Evolutionary conservation across 2,113 vertebrate species (phyloP).

Genomic region (Amphilophus citrinellus): DNA sequence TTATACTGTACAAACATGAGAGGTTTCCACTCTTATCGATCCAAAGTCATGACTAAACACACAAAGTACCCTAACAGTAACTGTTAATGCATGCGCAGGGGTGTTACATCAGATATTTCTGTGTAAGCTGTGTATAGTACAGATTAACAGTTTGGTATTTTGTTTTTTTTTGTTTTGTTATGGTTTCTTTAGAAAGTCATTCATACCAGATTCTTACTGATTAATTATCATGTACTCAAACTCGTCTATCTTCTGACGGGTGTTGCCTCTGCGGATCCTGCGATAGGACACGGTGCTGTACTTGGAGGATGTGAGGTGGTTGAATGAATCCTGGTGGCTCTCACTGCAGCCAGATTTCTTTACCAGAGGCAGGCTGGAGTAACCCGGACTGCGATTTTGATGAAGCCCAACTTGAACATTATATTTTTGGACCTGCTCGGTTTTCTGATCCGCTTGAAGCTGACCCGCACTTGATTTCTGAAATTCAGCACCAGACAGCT

Average conservation of each 20-base stretch:
- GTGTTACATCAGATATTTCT: background rate
- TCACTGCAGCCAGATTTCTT: conserved; percentile 63
- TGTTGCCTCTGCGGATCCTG: conserved; percentile 93
- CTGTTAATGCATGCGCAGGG: background rate
- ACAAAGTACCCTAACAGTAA: background rate
- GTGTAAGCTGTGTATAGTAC: background rate
- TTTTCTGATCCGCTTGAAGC: conserved; percentile 43
- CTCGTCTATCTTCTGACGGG: conserved; percentile 91
- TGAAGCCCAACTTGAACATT: conserved; percentile 6
- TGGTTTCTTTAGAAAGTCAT: background rate
- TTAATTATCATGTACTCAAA: conserved; percentile 93
- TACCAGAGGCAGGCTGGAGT: conserved; percentile 56
- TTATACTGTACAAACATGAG: background rate
- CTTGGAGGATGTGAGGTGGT: conserved; percentile 84
- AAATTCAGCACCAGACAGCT: conserved; percentile 3
- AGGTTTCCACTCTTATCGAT: background rate
- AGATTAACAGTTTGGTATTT: background rate
- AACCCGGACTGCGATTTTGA: conserved; percentile 56
- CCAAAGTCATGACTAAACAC: background rate
- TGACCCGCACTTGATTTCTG: background rate
- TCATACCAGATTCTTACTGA: conserved; percentile 39
- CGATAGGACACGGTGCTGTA: conserved; percentile 95
- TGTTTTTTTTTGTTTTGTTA: background rate
- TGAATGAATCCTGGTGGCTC: conserved; percentile 77
- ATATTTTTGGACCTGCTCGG: conserved; percentile 27